These are phyloP conservation scores for Coremacera marginata DNA, from an alignment of 2,888 invertebrate genomes.

Conservation along the genomic window DNA sequence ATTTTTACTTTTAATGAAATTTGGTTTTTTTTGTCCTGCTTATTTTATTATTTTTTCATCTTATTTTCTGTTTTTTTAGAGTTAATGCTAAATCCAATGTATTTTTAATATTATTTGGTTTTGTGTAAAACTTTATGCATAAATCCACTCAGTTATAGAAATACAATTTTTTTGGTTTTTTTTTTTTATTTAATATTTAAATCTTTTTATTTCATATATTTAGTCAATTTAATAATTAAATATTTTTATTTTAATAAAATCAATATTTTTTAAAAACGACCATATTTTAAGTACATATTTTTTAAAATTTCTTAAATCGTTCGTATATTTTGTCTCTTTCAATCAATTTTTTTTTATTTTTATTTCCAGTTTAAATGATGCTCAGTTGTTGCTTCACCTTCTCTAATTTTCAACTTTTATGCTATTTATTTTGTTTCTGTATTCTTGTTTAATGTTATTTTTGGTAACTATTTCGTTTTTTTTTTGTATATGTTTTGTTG, in stretches of 20 bases:
- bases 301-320: conserved; percentile 1
- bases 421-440: not conserved
- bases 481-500: not conserved
- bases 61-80: not conserved
- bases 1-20: conserved; percentile 45
- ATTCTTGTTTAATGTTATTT: not conserved
- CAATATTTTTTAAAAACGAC: conserved; percentile 24
- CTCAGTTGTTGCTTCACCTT: not conserved
- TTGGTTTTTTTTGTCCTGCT: conserved; percentile 26
- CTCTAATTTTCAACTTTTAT: not conserved
- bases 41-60: not conserved
- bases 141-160: conserved; percentile 28
- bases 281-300: not conserved
- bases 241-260: conserved; percentile 26
- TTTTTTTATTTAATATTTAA: conserved; percentile 43
- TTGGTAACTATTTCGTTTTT: not conserved
- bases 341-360: not conserved
- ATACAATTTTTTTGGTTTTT: conserved; percentile 30
- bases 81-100: conserved; percentile 10
- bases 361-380: not conserved
- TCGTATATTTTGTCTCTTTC: not conserved
- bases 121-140: conserved; percentile 31
- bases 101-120: conserved; percentile 3
- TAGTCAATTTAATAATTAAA: conserved; percentile 24
- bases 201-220: conserved; percentile 39